A percentile compares a stretch with the other conserved stretches of the same genome.
Conservation (phyloP, 2,797 vertebrate genomes). For the Crax fasciolata region DNA sequence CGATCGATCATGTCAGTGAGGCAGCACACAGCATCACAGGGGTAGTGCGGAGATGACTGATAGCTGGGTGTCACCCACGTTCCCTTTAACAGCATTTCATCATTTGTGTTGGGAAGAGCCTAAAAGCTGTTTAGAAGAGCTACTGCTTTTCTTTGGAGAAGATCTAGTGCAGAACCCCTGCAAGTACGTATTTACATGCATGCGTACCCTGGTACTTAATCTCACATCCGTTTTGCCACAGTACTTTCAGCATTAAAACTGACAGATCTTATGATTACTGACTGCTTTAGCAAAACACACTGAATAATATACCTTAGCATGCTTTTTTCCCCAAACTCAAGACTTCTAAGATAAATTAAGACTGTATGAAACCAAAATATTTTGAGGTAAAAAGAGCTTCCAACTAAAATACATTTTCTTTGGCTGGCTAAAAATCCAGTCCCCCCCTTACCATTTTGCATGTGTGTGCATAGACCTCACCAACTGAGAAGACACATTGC, state of each 20-base stretch:
- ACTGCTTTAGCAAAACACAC: not conserved
- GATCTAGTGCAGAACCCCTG: not conserved
- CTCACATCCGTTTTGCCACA: not conserved
- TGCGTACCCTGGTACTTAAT: not conserved
- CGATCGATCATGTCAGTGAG: not conserved
- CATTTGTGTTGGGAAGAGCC: not conserved
- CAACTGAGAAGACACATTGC: not conserved
- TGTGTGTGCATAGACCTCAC: accelerated
- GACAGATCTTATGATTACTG: not conserved
- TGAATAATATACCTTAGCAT: not conserved
- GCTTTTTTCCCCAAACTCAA: not conserved
- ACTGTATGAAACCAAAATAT: not conserved
- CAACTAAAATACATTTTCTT: not conserved
- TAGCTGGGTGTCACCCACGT: not conserved
- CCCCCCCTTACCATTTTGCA: not conserved
- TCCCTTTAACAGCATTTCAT: not conserved
- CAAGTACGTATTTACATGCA: not conserved
- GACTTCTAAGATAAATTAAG: not conserved
- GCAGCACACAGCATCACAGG: not conserved
- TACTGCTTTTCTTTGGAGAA: not conserved
- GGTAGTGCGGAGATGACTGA: not conserved
- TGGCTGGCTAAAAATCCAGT: not conserved
- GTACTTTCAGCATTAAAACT: not conserved
- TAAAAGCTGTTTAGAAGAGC: not conserved
- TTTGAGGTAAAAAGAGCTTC: not conserved